Percentiles rank a stretch among this genome's conserved stretches.
Conservation (phyloP, 1,140 invertebrate species). For the Drosophila lini region DNA sequence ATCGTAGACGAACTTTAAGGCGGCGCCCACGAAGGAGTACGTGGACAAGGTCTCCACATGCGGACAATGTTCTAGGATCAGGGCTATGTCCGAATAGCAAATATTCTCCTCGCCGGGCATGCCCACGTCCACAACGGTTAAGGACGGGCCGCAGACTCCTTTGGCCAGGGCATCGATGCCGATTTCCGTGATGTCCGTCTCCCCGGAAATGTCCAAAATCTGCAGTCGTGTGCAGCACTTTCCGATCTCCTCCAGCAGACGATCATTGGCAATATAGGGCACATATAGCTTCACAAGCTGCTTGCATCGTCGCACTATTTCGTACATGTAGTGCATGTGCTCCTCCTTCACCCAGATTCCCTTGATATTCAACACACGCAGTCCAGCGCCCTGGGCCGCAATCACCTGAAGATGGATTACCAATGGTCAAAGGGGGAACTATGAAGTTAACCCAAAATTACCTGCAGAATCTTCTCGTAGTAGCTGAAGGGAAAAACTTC, state of each 20-base stretch:
- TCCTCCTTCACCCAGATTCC: constrained; percentile 89
- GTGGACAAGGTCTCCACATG: constrained; percentile 87
- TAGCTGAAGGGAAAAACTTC: constrained; percentile 88
- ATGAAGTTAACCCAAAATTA: constrained; percentile 71
- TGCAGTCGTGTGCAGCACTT: constrained; percentile 86
- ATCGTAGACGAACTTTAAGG: constrained; percentile 86
- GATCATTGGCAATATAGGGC: constrained; percentile 89
- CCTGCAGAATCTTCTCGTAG: constrained; percentile 88
- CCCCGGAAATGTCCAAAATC: constrained; percentile 87
- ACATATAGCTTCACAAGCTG: constrained; percentile 87
- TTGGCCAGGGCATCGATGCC: constrained; percentile 86
- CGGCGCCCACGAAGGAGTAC: constrained; percentile 88
- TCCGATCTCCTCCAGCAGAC: constrained; percentile 87
- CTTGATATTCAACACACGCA: constrained; percentile 88
- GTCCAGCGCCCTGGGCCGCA: constrained; percentile 86
- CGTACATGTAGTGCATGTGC: constrained; percentile 87
- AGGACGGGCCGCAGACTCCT: constrained; percentile 84
- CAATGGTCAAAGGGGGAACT: background rate
- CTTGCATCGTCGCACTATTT: constrained; percentile 86
- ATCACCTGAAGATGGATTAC: constrained; percentile 84
- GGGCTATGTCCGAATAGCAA: constrained; percentile 87
- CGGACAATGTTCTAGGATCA: constrained; percentile 86
- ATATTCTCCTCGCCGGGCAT: constrained; percentile 88
- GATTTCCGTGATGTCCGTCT: constrained; percentile 87
- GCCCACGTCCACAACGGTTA: constrained; percentile 87